Evolutionary conservation across 2,113 vertebrate genomes (phyloP).

Genomic region (Aspiorhynchus laticeps): DNA sequence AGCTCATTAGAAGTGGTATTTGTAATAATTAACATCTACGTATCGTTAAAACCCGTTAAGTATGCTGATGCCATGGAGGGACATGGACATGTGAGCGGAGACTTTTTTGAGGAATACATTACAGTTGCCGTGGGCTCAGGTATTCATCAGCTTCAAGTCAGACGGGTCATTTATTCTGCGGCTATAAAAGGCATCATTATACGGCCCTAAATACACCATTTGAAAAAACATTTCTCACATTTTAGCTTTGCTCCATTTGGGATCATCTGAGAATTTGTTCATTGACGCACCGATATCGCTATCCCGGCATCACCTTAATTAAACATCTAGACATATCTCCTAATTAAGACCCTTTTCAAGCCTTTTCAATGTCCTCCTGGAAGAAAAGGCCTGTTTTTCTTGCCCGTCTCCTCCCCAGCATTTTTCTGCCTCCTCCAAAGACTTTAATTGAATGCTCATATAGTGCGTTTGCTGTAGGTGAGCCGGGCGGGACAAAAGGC

Average conservation of each 20-base stretch:
- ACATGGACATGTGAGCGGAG: conserved; percentile 28
- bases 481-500: conserved; percentile 64
- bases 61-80: conserved; percentile 28
- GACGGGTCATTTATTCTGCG: conserved; percentile 59
- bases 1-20: conserved; percentile 53
- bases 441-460: conserved; percentile 88
- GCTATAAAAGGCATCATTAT: conserved; percentile 70
- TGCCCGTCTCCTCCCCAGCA: conserved; percentile 68
- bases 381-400: conserved; percentile 74
- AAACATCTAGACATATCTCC: conserved; percentile 73
- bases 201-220: conserved; percentile 69
- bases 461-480: conserved; percentile 74
- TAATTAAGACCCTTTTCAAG: conserved; percentile 85
- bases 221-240: conserved; percentile 76
- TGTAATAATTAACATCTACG: conserved; percentile 49
- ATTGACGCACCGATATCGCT: conserved; percentile 64
- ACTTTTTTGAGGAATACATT: conserved; percentile 59
- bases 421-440: conserved; percentile 82
- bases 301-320: conserved; percentile 77
- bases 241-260: conserved; percentile 61
- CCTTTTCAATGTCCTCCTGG: conserved; percentile 76
- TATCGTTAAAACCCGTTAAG: conserved; percentile 34
- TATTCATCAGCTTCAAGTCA: conserved; percentile 64
- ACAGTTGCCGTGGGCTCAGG: conserved; percentile 69
- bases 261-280: conserved; percentile 59